Evolutionary conservation across 2,888 invertebrate genomes (phyloP).

Genomic region (Mechanitis messenoides): DNA sequence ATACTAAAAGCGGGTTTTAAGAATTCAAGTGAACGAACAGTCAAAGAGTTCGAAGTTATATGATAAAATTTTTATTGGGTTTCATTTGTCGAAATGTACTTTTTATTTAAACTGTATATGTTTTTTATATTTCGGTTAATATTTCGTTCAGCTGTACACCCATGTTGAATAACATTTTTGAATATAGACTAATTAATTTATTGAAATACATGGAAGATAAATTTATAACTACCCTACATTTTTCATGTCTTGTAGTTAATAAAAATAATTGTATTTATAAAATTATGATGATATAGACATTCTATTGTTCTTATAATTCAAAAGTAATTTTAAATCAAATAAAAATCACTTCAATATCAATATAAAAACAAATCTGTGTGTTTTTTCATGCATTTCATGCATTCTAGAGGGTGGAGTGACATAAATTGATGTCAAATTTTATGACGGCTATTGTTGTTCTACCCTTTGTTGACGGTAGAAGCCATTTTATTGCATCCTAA

Average conservation of each 20-base stretch:
- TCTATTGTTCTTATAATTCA: not conserved
- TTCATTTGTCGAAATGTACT: not conserved
- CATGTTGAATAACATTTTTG: too few species aligned
- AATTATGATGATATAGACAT: too few species aligned
- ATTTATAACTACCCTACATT: too few species aligned
- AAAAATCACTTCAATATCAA: not conserved
- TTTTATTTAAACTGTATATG: not conserved
- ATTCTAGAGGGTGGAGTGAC: slow-evolving; percentile 40
- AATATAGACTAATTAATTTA: too few species aligned
- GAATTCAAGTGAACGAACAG: slow-evolving; percentile 3
- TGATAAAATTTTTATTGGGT: not conserved
- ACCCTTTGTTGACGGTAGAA: slow-evolving; percentile 46
- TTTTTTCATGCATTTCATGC: slow-evolving; percentile 4
- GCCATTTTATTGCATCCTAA: slow-evolving; percentile 43
- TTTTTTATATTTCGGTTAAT: too few species aligned
- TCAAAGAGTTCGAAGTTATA: slow-evolving; percentile 4
- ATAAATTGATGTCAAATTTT: slow-evolving; percentile 64
- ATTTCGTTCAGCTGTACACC: not conserved
- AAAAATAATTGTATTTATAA: too few species aligned
- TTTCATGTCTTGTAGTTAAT: too few species aligned
- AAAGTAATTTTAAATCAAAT: not conserved
- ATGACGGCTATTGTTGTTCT: slow-evolving; percentile 59
- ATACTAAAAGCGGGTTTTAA: slow-evolving; percentile 4
- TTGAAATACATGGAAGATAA: too few species aligned
- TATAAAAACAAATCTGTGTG: slow-evolving; percentile 1